Evolutionary conservation across 2,888 invertebrate genomes (phyloP).

Genomic region (Noctua fimbriata): DNA sequence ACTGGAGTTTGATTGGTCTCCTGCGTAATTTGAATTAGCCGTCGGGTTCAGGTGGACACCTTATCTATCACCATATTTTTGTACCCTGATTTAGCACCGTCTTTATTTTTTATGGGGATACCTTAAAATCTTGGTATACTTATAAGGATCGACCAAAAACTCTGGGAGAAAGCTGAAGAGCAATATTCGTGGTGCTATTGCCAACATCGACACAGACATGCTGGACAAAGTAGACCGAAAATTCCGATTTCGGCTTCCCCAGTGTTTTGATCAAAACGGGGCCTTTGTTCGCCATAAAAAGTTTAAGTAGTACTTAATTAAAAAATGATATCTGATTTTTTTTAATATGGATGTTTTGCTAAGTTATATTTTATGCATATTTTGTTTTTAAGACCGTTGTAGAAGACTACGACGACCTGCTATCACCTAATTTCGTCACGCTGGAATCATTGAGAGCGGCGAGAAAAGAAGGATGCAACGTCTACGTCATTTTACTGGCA

Average conservation of each 20-base stretch:
- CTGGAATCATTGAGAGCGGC: conserved; percentile 90
- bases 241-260: neutral
- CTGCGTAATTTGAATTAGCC: neutral
- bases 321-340: too few species aligned
- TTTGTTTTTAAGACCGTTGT: conserved; percentile 86
- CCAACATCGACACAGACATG: neutral
- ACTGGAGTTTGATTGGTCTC: neutral
- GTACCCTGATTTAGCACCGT: neutral
- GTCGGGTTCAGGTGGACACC: neutral
- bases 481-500: conserved; percentile 93
- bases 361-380: neutral
- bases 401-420: conserved; percentile 91
- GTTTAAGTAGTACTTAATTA: too few species aligned
- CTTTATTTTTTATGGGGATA: neutral
- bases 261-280: too few species aligned
- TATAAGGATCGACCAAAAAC: neutral
- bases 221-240: neutral
- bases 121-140: neutral
- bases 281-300: too few species aligned
- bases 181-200: neutral
- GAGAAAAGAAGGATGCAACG: conserved; percentile 92
- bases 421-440: conserved; percentile 91
- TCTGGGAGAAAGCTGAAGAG: neutral
- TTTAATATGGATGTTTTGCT: neutral
- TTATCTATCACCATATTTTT: neutral